These are phyloP conservation scores for Graphium colonna DNA, from an alignment of 2,888 invertebrate species.

Conservation along the genomic window DNA sequence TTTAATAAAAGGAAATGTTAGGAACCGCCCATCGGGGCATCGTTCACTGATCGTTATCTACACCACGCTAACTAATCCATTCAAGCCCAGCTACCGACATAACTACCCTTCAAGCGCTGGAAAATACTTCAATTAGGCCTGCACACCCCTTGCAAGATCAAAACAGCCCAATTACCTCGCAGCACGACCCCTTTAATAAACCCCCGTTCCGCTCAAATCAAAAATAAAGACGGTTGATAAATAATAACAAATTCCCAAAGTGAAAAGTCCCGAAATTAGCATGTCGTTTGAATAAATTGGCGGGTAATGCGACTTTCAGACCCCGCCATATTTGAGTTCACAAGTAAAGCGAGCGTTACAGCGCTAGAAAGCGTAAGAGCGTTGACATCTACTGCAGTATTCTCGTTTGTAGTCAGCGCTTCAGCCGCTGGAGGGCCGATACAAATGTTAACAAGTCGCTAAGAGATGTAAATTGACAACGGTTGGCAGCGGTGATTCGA, in stretches of 20 bases:
- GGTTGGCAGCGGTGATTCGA: conserved; percentile 69
- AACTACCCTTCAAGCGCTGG: conserved; percentile 63
- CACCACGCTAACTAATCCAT: conserved; percentile 68
- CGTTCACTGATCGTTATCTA: conserved; percentile 60
- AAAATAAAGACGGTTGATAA: conserved; percentile 62
- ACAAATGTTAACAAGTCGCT: conserved; percentile 59
- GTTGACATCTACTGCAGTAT: conserved; percentile 4
- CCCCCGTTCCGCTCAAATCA: conserved; percentile 61
- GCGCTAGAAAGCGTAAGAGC: conserved; percentile 19
- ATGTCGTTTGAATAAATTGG: conserved; percentile 74
- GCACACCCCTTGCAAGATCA: conserved; percentile 50
- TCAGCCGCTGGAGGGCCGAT: conserved; percentile 41
- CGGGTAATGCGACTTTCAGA: conserved; percentile 57
- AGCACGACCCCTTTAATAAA: conserved; percentile 65
- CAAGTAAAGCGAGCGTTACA: conserved; percentile 1
- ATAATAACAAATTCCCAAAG: conserved; percentile 66
- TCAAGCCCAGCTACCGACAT: conserved; percentile 45
- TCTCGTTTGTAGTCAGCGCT: conserved; percentile 35
- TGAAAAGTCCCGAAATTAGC: conserved; percentile 68
- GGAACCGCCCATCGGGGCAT: conserved; percentile 35
- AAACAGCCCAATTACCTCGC: conserved; percentile 72
- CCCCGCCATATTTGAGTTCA: conserved; percentile 45
- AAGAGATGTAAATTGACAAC: conserved; percentile 74
- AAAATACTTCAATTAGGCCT: conserved; percentile 69
- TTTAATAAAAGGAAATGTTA: conserved; percentile 27